A percentile compares a stretch with the other conserved stretches of the same genome.
These are phyloP conservation scores for Dryomyza anilis DNA, from an alignment of 2,888 invertebrate species.

Conservation along the genomic window DNA sequence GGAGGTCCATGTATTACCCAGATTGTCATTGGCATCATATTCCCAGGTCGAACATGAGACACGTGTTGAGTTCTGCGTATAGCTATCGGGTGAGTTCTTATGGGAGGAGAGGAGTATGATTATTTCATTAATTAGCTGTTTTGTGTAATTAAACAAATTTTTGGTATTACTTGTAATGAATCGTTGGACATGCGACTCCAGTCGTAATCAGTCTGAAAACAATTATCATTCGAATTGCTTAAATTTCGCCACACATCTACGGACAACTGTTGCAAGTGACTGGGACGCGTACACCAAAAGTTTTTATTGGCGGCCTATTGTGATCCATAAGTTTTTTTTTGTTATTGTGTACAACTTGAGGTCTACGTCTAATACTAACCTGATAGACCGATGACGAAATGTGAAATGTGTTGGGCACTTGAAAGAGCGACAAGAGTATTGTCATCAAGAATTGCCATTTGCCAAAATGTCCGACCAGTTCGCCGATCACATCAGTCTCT, in stretches of 20 bases:
- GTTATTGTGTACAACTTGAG: background rate
- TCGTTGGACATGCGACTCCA: slow-evolving; percentile 49
- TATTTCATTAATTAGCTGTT: background rate
- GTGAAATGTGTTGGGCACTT: slow-evolving; percentile 81
- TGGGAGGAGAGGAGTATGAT: background rate
- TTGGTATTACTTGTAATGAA: slow-evolving; percentile 25
- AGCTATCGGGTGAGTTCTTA: background rate
- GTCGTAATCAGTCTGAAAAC: slow-evolving; percentile 64
- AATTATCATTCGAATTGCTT: slow-evolving; percentile 69
- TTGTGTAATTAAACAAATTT: background rate
- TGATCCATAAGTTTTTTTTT: background rate
- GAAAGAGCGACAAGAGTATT: slow-evolving; percentile 75
- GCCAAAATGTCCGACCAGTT: slow-evolving; percentile 75
- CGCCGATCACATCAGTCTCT: slow-evolving; percentile 70
- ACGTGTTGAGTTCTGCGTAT: slow-evolving; percentile 50
- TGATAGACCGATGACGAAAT: slow-evolving; percentile 79
- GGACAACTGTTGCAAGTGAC: slow-evolving; percentile 64
- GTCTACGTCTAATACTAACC: slow-evolving; percentile 55
- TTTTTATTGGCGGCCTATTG: slow-evolving; percentile 67
- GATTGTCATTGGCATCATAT: slow-evolving; percentile 63
- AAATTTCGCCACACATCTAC: slow-evolving; percentile 70
- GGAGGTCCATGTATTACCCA: slow-evolving; percentile 73
- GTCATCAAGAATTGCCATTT: slow-evolving; percentile 78
- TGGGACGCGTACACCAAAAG: slow-evolving; percentile 74
- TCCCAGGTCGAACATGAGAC: slow-evolving; percentile 68